Evolutionary conservation across 1,140 invertebrate species (phyloP).

Genomic region (Proales similis): DNA sequence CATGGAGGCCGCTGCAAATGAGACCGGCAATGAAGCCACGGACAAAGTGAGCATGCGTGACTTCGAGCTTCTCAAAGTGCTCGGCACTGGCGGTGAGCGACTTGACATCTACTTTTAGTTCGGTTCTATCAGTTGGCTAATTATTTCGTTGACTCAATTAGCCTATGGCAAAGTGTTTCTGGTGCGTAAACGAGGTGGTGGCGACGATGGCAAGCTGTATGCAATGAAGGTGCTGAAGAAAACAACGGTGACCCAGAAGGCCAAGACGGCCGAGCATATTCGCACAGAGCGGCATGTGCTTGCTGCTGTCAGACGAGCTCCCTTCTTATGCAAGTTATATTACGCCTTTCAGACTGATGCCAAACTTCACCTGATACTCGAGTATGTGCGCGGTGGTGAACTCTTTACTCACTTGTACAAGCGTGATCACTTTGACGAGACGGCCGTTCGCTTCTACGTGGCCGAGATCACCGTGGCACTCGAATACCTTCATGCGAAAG

Average conservation of each 20-base stretch:
- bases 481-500: constrained; percentile 93
- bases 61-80: constrained; percentile 93
- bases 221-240: constrained; percentile 99
- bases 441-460: constrained; percentile 93
- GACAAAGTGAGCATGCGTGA: constrained; percentile 51
- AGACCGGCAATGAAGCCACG: no score
- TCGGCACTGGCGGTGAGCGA: constrained; percentile 79
- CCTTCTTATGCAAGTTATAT: constrained; percentile 94
- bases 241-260: constrained; percentile 82
- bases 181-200: constrained; percentile 71
- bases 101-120: no score
- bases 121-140: background rate
- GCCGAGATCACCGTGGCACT: constrained; percentile 95
- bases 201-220: constrained; percentile 59
- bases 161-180: constrained; percentile 96
- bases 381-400: constrained; percentile 97
- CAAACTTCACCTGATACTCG: constrained; percentile 95
- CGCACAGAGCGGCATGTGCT: constrained; percentile 99
- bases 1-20: no score
- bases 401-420: constrained; percentile 99
- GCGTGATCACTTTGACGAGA: constrained; percentile 82
- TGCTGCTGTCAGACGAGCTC: constrained; percentile 98
- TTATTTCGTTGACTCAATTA: background rate
- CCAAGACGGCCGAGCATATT: constrained; percentile 99
- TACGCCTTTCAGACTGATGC: constrained; percentile 84